phyloP scores from a whole-genome alignment of 2,888 invertebrate species.

The Hermaeophaga mercurialis region DNA sequence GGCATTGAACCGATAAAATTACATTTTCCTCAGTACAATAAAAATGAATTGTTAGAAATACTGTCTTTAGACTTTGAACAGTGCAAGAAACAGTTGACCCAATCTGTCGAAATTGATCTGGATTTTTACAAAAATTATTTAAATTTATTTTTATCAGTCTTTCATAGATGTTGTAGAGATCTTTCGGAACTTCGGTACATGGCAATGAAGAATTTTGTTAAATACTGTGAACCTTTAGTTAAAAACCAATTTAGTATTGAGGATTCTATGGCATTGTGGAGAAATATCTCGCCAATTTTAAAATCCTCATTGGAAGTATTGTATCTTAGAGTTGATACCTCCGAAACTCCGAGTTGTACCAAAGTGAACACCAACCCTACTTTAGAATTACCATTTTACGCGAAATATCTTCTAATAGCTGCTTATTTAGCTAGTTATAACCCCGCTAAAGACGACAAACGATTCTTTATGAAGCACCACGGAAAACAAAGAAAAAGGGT shows the following conservation, averaged over 20 bases:
- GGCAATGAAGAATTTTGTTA: constrained; percentile 75
- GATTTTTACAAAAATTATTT: constrained; percentile 80
- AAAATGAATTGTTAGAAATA: constrained; percentile 67
- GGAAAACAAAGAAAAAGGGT: constrained; percentile 72
- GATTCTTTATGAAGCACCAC: constrained; percentile 82
- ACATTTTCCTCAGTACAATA: constrained; percentile 81
- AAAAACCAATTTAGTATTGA: constrained; percentile 65
- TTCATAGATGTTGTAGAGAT: constrained; percentile 84
- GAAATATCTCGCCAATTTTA: constrained; percentile 76
- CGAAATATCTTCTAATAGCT: constrained; percentile 87
- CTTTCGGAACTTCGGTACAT: constrained; percentile 81
- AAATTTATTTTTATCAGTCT: constrained; percentile 81
- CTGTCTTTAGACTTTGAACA: constrained; percentile 56
- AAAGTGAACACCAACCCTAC: constrained; percentile 63
- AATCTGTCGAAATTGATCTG: constrained; percentile 44
- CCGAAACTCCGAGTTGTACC: constrained; percentile 34
- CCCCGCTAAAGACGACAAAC: constrained; percentile 84
- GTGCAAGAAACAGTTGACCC: constrained; percentile 31
- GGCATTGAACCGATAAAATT: constrained; percentile 73
- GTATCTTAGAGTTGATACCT: constrained; percentile 67
- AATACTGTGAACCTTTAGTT: constrained; percentile 80
- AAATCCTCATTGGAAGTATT: constrained; percentile 76
- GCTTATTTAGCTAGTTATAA: constrained; percentile 93
- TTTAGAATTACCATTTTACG: constrained; percentile 84
- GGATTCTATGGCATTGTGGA: constrained; percentile 78